These are phyloP conservation scores for Euleptes europaea DNA, from an alignment of 2,113 vertebrate species.

Conservation along the genomic window DNA sequence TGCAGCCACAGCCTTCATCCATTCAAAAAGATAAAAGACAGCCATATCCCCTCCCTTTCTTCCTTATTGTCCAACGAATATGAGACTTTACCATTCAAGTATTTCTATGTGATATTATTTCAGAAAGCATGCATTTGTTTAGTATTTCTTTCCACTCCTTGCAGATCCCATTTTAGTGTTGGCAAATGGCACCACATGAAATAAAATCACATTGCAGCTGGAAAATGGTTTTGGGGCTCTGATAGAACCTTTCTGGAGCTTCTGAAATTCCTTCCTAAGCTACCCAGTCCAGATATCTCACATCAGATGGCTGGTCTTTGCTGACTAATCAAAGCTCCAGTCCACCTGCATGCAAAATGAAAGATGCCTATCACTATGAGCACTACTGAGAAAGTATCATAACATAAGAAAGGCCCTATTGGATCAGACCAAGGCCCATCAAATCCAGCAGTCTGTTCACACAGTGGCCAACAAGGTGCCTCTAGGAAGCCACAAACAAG, in stretches of 20 bases:
- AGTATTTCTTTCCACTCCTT: not conserved
- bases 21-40: conserved; percentile 29
- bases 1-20: conserved; percentile 31
- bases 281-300: not conserved
- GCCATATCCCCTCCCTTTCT: conserved; percentile 40
- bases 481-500: too few species aligned
- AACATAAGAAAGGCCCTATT: too few species aligned
- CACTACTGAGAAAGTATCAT: too few species aligned
- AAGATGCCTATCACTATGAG: not conserved
- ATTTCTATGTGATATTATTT: not conserved
- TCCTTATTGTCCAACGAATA: conserved; percentile 1
- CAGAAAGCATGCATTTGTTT: not conserved
- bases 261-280: not conserved
- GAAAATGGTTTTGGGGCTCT: not conserved
- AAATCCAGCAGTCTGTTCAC: too few species aligned
- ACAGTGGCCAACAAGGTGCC: too few species aligned
- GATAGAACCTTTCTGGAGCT: not conserved
- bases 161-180: not conserved
- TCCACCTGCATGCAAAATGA: not conserved
- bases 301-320: not conserved
- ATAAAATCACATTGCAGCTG: not conserved
- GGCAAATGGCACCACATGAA: not conserved
- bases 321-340: not conserved
- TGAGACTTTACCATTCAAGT: not conserved
- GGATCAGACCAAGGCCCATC: too few species aligned